A percentile compares a stretch with the other conserved stretches of the same genome.
phyloP scores from a whole-genome alignment of 2,797 vertebrate species.

The Leuciscus waleckii region DNA sequence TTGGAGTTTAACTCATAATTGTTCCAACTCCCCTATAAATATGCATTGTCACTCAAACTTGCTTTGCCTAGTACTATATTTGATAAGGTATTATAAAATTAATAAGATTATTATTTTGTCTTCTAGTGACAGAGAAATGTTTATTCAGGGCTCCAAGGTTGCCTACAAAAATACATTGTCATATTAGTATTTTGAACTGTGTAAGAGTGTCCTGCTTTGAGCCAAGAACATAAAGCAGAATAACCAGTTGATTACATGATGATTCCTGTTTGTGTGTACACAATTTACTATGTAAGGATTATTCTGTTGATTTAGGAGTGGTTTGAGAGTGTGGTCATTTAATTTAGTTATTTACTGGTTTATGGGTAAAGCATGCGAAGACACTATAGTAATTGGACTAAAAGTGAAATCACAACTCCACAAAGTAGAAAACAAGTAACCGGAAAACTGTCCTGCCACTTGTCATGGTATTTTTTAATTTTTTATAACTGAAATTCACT shows the following conservation, averaged over 20 bases:
- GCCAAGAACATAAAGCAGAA: neutral
- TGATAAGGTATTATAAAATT: too few relatives aligned
- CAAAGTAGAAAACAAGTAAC: neutral
- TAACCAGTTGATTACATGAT: neutral
- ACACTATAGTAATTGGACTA: neutral
- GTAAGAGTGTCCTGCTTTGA: neutral
- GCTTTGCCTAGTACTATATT: neutral
- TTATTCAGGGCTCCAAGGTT: constrained; percentile 2
- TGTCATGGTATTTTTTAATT: neutral
- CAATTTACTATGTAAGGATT: neutral
- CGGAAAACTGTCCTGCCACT: neutral
- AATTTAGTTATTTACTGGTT: neutral
- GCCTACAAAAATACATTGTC: neutral
- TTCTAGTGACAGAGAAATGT: neutral
- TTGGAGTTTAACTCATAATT: constrained; percentile 19
- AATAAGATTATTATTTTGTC: neutral
- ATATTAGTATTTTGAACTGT: neutral
- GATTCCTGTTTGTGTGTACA: neutral
- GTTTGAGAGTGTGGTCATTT: neutral
- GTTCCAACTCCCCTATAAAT: constrained; percentile 16
- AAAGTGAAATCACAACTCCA: neutral
- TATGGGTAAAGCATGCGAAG: neutral
- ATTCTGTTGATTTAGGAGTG: neutral
- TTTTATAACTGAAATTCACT: neutral
- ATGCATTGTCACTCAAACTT: neutral